Evolutionary conservation across 2,113 vertebrate genomes (phyloP).

Genomic region (Kryptolebias marmoratus): DNA sequence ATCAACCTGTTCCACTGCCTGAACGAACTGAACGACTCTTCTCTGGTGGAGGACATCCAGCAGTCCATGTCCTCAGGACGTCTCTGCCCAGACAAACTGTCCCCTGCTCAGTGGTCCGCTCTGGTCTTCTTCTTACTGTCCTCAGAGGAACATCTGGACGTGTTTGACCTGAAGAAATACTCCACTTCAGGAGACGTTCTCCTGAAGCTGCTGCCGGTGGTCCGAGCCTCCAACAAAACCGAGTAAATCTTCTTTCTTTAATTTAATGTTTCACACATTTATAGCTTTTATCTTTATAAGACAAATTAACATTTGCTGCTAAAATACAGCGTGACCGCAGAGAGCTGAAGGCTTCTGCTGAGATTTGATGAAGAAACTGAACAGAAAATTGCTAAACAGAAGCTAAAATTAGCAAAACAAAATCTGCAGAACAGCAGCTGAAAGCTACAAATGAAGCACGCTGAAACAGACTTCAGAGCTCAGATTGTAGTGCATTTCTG

Average conservation of each 20-base stretch:
- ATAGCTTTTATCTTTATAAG: no score
- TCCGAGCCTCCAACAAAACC: slow-evolving; percentile 12
- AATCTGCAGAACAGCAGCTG: no score
- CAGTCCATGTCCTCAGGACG: background rate
- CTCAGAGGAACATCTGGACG: slow-evolving; percentile 2
- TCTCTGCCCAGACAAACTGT: background rate
- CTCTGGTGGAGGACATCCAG: slow-evolving; percentile 3
- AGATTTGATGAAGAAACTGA: no score
- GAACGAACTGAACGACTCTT: background rate
- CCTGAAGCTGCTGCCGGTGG: slow-evolving; percentile 9
- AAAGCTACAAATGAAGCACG: no score
- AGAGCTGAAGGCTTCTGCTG: no score
- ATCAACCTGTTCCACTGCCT: slow-evolving; percentile 8
- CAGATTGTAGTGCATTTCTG: no score
- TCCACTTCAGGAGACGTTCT: background rate
- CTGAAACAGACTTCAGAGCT: no score
- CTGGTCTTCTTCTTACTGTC: slow-evolving; percentile 11
- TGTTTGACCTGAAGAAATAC: slow-evolving; percentile 4
- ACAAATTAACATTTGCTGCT: no score
- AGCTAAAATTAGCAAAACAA: no score
- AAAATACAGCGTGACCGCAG: no score
- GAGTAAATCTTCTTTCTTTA: background rate
- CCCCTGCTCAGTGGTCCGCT: slow-evolving; percentile 4
- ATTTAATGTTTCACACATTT: no score
- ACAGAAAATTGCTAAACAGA: no score